Evolutionary conservation across 2,113 vertebrate genomes (phyloP), one percentile per base, ranked within the genome.

Genomic region (Elanoides forficatus): DNA sequence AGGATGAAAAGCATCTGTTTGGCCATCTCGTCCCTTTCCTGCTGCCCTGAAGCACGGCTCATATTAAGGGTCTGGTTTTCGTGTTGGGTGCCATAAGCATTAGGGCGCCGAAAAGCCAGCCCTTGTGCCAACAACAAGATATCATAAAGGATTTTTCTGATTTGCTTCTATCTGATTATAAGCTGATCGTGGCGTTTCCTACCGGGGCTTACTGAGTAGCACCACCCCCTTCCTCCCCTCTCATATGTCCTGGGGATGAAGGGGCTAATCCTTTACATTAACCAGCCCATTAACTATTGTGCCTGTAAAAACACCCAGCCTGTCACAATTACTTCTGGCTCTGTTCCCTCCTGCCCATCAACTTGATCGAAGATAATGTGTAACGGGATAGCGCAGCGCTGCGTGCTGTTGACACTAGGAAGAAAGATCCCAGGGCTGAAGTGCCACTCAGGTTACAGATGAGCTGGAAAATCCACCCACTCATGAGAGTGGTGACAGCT

Each of bases 241-340:
- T 93, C 96, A 3, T 55, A 78, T 95, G 75, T 97, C 93, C 70
- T 2, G 4, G 67, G 83, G 90, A 95, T 87, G 93, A 73, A 88
- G 91, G 72, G 93, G 93, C 94, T 97, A 97, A 98, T 97, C 96
- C 97, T 97, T 94, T 92, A 96, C 96, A 97, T 96, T 97, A 97
- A 92, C 94, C 96, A 96, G 86, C 87, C 95, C 95, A 96, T 97
- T 97, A 97, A 97, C 96, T 63, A 93, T 91, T 86, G 88, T 90
- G 97, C 94, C 91, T 97, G 94, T 96, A 95, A 97, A 97, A 97
- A 97, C 93, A 96, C 88, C 86, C 86, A 50, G 95, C 89, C 94
- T 88, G 96, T 90, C 95, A 74, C 95, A 96, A 94, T 87, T 86
- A 48, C 88, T 66, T 13, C 93, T 93, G 94, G 94, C 96, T 60